Evolutionary conservation across 1,140 invertebrate species (phyloP).

Genomic region (Drosophila pseudoobscura): DNA sequence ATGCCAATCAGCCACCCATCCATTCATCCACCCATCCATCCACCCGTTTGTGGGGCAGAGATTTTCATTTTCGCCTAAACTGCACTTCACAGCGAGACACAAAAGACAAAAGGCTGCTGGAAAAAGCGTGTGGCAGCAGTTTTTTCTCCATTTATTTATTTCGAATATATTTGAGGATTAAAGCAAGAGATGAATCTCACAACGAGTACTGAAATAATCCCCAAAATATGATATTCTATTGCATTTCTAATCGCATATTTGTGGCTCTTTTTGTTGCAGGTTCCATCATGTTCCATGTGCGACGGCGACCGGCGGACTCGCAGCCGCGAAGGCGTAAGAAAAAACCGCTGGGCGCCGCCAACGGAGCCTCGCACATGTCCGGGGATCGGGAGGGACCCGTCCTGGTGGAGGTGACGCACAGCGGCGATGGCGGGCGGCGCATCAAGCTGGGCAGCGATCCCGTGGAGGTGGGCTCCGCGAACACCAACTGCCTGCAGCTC

Average conservation of each 20-base stretch:
- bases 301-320: slow-evolving; percentile 93
- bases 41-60: slow-evolving; percentile 20
- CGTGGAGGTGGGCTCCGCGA: slow-evolving; percentile 88
- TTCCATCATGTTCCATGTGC: slow-evolving; percentile 97
- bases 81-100: slow-evolving; percentile 45
- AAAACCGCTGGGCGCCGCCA: slow-evolving; percentile 88
- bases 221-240: neutral
- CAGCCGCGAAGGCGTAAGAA: slow-evolving; percentile 95
- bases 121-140: slow-evolving; percentile 17
- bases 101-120: slow-evolving; percentile 30
- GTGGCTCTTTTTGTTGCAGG: slow-evolving; percentile 85
- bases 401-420: slow-evolving; percentile 86
- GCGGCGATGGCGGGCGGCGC: slow-evolving; percentile 86
- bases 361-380: slow-evolving; percentile 83
- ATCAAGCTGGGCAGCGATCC: slow-evolving; percentile 86
- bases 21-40: neutral
- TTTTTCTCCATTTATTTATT: neutral
- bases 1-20: slow-evolving; percentile 10
- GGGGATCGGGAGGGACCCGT: slow-evolving; percentile 84
- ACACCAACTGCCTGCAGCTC: slow-evolving; percentile 87
- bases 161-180: neutral
- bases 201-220: slow-evolving; percentile 24
- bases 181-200: slow-evolving; percentile 44
- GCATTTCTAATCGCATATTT: slow-evolving; percentile 1
- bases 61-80: slow-evolving; percentile 32